Percentiles rank a stretch among this genome's conserved stretches.
Evolutionary conservation across 2,888 invertebrate species (phyloP).

Genomic region (Pammene aurita): DNA sequence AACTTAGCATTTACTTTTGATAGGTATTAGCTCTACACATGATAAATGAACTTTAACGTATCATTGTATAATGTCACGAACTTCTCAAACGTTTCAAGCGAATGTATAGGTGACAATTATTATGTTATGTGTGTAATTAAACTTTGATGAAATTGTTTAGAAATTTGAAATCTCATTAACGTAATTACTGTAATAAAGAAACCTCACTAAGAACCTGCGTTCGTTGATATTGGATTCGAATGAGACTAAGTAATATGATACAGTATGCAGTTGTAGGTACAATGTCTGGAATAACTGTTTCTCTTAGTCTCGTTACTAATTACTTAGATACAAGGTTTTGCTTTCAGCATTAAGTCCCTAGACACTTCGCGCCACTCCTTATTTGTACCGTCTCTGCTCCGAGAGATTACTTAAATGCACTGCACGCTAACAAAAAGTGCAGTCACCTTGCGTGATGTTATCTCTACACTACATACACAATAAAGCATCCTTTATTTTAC

Average conservation of each 20-base stretch:
- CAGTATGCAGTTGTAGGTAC: no score
- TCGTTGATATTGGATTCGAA: no score
- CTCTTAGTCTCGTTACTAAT: neutral
- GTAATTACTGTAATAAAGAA: no score
- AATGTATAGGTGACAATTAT: neutral
- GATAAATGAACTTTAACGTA: neutral
- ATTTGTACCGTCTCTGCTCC: neutral
- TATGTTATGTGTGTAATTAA: no score
- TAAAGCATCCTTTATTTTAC: neutral
- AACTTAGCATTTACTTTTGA: no score
- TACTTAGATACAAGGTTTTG: neutral
- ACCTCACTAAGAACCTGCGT: no score
- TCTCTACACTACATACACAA: neutral
- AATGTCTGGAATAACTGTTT: no score
- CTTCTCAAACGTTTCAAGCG: neutral
- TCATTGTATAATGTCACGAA: neutral
- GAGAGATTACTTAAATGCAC: constrained; percentile 8
- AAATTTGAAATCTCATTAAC: no score
- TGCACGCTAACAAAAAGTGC: constrained; percentile 1
- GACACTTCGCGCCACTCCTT: neutral
- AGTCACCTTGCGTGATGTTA: neutral
- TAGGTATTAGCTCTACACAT: no score
- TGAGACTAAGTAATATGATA: no score
- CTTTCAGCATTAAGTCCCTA: neutral
- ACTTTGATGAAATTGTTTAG: no score